Evolutionary conservation across 1,140 invertebrate genomes (phyloP), one percentile per base, ranked within the genome.

Genomic region (Sinella curviseta): DNA sequence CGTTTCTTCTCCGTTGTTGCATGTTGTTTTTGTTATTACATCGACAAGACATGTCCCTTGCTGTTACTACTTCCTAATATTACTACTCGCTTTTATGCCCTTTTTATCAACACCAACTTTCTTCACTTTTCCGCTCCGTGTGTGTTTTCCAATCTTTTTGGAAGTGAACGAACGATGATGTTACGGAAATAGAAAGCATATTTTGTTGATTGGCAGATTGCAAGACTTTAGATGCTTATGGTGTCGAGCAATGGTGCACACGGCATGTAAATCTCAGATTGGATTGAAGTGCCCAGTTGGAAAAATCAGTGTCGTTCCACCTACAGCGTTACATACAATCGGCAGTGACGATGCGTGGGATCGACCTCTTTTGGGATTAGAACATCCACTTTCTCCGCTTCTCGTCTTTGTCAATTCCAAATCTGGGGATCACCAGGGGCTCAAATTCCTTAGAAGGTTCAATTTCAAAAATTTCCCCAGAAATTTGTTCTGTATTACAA

Each of bases 321-420:
- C 96, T 14, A 97, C 94, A 0, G 91, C 95, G 65, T 91, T 99
- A 54, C 95, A 97, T 88, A 95, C 92, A 77, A 94, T 97, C 85
- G 94, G 93, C 84, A 91, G 85, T 85, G 96, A 94, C 87, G 95
- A 96, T 85, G 92, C 93, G 75, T 97, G 96, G 95, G 94, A 96
- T 78, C 87, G 94, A 88, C 92, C 93, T 77, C 73, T 82, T 17
- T 57, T 67, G 31, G 80, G 80, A 1, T 36, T n/a, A n/a, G n/a
- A n/a, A n/a, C n/a, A n/a, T n/a, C n/a, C n/a, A n/a, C 30, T 78
- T 92, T 91, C 74, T 94, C 96, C 97, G 36, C 91, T 98, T 67
- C 90, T 98, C 78, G 96, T 98, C 57, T 98, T 98, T 86, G 96
- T 98, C 82, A 99, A 99, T 88, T 97, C 96, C 70, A 97, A 98